Evolutionary conservation across 2,888 invertebrate genomes (phyloP).

Genomic region (Hylaea fasciaria): DNA sequence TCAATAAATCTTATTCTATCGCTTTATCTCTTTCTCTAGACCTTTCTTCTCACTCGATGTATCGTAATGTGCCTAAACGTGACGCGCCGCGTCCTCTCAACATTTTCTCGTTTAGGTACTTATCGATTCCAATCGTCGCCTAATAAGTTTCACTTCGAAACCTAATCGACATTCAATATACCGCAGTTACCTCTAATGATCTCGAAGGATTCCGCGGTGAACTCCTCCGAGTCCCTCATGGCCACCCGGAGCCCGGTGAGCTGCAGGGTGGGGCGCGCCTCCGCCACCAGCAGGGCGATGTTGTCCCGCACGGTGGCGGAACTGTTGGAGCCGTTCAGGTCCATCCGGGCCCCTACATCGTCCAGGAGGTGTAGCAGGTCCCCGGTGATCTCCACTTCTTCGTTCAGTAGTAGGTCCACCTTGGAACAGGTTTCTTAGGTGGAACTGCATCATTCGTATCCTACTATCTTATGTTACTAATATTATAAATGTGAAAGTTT

Average conservation of each 20-base stretch:
- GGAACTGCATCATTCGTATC: too few species aligned
- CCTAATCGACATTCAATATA: too few species aligned
- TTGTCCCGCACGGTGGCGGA: conserved; percentile 61
- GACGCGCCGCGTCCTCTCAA: too few species aligned
- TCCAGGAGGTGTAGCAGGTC: conserved; percentile 68
- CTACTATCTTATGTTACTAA: too few species aligned
- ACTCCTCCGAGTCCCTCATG: conserved; percentile 52
- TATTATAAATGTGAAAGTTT: too few species aligned
- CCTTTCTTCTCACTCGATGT: too few species aligned
- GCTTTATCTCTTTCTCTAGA: too few species aligned
- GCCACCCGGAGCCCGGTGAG: conserved; percentile 69
- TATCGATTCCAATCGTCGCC: too few species aligned
- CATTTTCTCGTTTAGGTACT: too few species aligned
- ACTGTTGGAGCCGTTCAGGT: conserved; percentile 59
- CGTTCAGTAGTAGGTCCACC: conserved; percentile 67
- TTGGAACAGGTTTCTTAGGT: conserved; percentile 48
- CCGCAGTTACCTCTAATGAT: conserved; percentile 60
- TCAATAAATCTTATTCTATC: too few species aligned
- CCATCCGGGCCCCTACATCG: conserved; percentile 58
- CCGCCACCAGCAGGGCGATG: conserved; percentile 69
- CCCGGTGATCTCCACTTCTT: conserved; percentile 64
- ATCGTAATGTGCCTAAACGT: too few species aligned
- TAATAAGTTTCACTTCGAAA: too few species aligned
- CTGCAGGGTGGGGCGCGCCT: conserved; percentile 59
- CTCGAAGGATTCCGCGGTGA: conserved; percentile 63